Evolutionary conservation across 2,888 invertebrate species (phyloP).

Genomic region (Leuctra nigra): DNA sequence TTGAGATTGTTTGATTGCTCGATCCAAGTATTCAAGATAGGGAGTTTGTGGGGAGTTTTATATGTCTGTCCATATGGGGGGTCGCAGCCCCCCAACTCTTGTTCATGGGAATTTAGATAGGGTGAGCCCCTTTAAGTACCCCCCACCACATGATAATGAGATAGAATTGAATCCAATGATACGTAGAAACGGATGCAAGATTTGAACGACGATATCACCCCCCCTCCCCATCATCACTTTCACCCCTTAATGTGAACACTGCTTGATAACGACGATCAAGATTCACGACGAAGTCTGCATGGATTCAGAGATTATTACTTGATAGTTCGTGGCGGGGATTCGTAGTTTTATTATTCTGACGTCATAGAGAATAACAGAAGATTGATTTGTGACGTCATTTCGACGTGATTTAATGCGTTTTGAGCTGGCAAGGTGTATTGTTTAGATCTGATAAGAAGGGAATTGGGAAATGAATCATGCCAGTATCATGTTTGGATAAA

Average conservation of each 20-base stretch:
- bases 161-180: slow-evolving; percentile 13
- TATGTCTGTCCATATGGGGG: background rate
- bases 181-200: slow-evolving; percentile 7
- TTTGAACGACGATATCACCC: slow-evolving; percentile 15
- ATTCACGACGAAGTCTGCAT: background rate
- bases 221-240: too few species aligned
- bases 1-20: slow-evolving; percentile 16
- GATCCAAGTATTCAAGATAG: background rate
- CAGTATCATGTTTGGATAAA: too few species aligned
- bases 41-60: too few species aligned
- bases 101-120: slow-evolving; percentile 1
- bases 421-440: too few species aligned
- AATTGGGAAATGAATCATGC: too few species aligned
- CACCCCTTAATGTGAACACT: too few species aligned
- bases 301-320: background rate
- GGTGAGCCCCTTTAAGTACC: background rate
- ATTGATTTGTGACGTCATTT: too few species aligned
- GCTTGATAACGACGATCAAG: slow-evolving; percentile 1
- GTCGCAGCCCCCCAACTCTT: background rate
- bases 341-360: background rate
- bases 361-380: too few species aligned
- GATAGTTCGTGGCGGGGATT: background rate
- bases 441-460: too few species aligned
- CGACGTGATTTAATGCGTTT: too few species aligned
- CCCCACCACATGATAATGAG: slow-evolving; percentile 9